Evolutionary conservation across 2,797 vertebrate species (phyloP), one percentile per base, ranked within the genome.

Genomic region (Catharus ustulatus): DNA sequence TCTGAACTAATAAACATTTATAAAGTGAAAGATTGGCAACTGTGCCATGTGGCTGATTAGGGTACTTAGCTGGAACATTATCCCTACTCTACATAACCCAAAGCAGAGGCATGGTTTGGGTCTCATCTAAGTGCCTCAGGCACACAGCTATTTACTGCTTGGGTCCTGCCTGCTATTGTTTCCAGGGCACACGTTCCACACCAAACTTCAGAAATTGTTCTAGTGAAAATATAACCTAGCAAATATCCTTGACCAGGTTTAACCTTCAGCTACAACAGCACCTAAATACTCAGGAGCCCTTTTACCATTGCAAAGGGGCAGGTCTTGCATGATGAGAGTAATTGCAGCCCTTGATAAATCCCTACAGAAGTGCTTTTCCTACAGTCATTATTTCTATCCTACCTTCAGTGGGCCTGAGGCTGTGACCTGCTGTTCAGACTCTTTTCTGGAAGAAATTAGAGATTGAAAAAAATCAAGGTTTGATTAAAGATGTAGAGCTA

Each of bases 381-480:
- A 22, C 76, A 79, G 18, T 83, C 52, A 34, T 74, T 67, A 71
- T 67, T 80, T 90, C 24, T 90, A 6, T 54, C 86, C 67, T 80
- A 62, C 58, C 72, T 90, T 64, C 45, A 61, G 0, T 11, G 40
- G 45, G 81, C 88, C 93, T 71, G 38, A 82, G 74, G 71, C 83
- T 84, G n/a, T 86, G 80, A 84, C 71, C 78, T 96, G 83, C 74
- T 71, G 48, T 83, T 90, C 45, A 77, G 71, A 80, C 66, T 26
- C 52, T 84, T 92, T 77, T 95, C 67, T 80, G 77, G 48, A 86
- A 93, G 59, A 91, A 91, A 88, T 88, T 61, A 85, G 72, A 71
- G 43, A 40, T 29, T 64, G 57, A 74, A 94, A 54, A 54, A 87
- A 79, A 58, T 78, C 5, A 3, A 72, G 49, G 49, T 85, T 89